Evolutionary conservation across 2,797 vertebrate genomes (phyloP), one percentile per base, ranked within the genome.

Genomic region (Fistularia tabacaria): DNA sequence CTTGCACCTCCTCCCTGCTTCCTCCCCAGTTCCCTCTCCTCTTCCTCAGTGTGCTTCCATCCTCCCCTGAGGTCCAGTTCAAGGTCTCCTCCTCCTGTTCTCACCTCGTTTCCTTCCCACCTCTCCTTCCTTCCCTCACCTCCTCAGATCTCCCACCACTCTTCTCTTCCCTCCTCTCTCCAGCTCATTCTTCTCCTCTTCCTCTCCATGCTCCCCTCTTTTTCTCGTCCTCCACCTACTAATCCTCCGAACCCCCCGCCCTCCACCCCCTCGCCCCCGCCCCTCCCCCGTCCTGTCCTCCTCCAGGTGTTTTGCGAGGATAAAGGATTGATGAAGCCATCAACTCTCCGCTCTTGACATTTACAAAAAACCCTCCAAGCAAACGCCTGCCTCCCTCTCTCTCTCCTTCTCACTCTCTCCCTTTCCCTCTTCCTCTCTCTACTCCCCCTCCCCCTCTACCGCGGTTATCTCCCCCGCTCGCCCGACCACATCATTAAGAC

Each of bases 321-420:
- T 93, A 94, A 93, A 89, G 90, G 90, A 91, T 83, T 86, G 87
- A 92, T 91, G 91, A 90, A 90, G 86, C 88, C 88, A 92, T 93
- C 88, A 91, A 76, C 77, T 81, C 72, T 79, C 72, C 84, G 82
- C 77, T 90, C 85, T 84, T 92, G 90, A 92, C 90, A 93, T 93
- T 94, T 88, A 86, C 87, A 84, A 92, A 92, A 87, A 87, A 66
- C 66, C 91, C 83, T 91, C 90, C 78, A 84, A 87, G 82, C 86
- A 90, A 86, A 85, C 78, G 71, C 86, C 79, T 64, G 76, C 47
- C 57, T 61, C 84, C 71, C 84, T 85, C 89, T 90, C 91, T n/a
- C 9, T 10, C 7, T 8, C 11, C 12, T 46, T 14, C 39, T 5
- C 11, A 7, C 48, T 8, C 43, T 4, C 47, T 9, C 48, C 8